Base-by-base conservation (phyloP, 2,797 vertebrate genomes). In the Crax fasciolata region DNA sequence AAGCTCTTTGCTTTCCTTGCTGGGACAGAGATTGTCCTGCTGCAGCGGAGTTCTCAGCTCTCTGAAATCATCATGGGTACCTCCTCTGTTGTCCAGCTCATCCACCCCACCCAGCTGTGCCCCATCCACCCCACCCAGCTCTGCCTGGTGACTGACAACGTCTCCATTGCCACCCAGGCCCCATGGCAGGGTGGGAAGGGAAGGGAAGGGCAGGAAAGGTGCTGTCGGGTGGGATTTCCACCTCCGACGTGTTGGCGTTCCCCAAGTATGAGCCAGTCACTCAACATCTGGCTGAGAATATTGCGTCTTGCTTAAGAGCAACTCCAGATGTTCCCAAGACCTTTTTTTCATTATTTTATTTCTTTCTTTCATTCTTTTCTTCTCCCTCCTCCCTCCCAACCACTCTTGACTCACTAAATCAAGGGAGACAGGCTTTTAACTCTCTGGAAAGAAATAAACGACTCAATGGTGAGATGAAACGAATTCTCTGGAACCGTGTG, bases 371-470 rank as follows among this genome's bases (percentile, higher is more conserved):
- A 78, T 95, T 94, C 89, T 91, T 89, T 73, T 93, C 63, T 89
- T 88, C 57, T 46, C 55, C 78, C 81, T 3, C 27, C 73, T 68
- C 54, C 79, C 84, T 82, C 38, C 35, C 91, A 70, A 55, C 86
- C 88, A 84, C 71, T 93, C 84, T 93, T 85, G 84, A 94, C 79
- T 94, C 94, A 95, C 89, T 97, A 96, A 97, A 97, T 96, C 96
- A 96, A 96, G 84, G 81, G 86, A 96, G 97, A 96, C 96, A 97
- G 93, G 94, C 93, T 96, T 97, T 95, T 96, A 97, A 96, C 91
- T 92, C 81, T 82, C 90, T 78, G 74, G 91, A 93, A 94, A 89
- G 88, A 94, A 96, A 96, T 82, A 91, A 96, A 94, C 0, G 71
- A 59, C 74, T 94, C 81, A 82, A 58, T 95, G 73, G 85, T 73